Evolutionary conservation across 2,888 invertebrate species (phyloP), one percentile per base, ranked within the genome.

Genomic region (Hololepta plana): DNA sequence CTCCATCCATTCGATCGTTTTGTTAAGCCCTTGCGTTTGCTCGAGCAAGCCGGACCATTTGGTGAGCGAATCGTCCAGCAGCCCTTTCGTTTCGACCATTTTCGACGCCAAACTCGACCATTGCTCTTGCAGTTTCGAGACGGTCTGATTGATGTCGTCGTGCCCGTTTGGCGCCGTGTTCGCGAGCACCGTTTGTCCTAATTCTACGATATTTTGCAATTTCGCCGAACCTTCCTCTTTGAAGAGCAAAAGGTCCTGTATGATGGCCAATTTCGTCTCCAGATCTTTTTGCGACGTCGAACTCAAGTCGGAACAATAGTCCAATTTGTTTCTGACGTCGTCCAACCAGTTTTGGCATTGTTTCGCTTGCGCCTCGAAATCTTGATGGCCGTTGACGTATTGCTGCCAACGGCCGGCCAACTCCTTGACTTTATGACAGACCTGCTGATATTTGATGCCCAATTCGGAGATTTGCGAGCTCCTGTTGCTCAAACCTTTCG

Each of bases 211-310:
- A 25, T 72, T 69, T 46, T 93, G 87, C 15, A 90, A 77, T 51
- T 80, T 80, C 0, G 73, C 68, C 41, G 85, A 87, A 3, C 91
- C 91, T 57, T 87, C 87, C 40, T 95, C 93, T 54, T 91, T 93
- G 33, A 77, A 72, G n/a, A 90, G 56, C 23, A 87, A 59, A 23
- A 93, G 59, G 47, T 88, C 88, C 61, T 91, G 77, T 36, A 80
- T 77, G 8, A 72, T 71, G 30, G 79, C 75, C 41, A 87, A 58
- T 53, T 88, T 88, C 12, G 68, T 72, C 51, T 88, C 84, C 15
- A 90, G 54, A 43, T 90, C 87, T 45, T 80, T 76, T 46, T 85
- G 81, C 16, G 80, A 77, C 27, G 77, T 72, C 1, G 80, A 71
- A 31, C 72, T 76, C 26, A 79, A 59, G 44, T 87, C 84, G 1